Conservation (phyloP, 2,797 vertebrate genomes). For the Coregonus ussuriensis region DNA sequence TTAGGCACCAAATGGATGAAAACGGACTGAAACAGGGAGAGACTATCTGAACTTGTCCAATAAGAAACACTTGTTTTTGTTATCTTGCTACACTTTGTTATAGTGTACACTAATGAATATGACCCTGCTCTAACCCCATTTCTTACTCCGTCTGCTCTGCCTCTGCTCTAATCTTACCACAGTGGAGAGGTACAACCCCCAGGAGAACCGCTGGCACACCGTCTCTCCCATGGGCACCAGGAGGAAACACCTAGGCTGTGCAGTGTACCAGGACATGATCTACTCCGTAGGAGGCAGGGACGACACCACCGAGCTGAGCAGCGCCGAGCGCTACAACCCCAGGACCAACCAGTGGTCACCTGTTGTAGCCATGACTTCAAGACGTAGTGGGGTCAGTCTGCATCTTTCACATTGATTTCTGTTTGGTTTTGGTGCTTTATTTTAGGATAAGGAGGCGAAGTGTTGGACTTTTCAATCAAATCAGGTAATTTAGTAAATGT, state of each 20-base stretch:
- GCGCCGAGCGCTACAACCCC: slow-evolving; percentile 96
- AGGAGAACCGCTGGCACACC: slow-evolving; percentile 99
- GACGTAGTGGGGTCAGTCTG: slow-evolving; percentile 89
- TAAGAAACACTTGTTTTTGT: background rate
- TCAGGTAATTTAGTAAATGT: background rate
- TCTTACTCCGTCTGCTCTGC: too few relatives aligned
- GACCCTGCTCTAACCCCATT: background rate
- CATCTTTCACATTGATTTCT: background rate
- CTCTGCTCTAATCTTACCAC: slow-evolving; percentile 1
- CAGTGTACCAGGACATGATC: slow-evolving; percentile 99
- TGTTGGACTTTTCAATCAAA: background rate
- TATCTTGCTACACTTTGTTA: background rate
- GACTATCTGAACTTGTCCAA: background rate
- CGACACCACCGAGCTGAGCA: slow-evolving; percentile 97
- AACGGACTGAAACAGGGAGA: background rate
- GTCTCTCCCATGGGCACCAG: slow-evolving; percentile 98
- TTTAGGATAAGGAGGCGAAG: too few relatives aligned
- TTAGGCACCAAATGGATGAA: too few relatives aligned
- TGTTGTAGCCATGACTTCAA: slow-evolving; percentile 97
- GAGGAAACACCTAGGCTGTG: slow-evolving; percentile 96
- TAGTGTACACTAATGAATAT: background rate
- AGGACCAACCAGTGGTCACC: slow-evolving; percentile 98
- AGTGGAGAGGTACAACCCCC: slow-evolving; percentile 95
- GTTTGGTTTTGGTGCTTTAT: too few relatives aligned
- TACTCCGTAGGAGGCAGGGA: slow-evolving; percentile 97